phyloP scores from a whole-genome alignment of 1,140 invertebrate genomes.

The Lucilia cuprina region DNA sequence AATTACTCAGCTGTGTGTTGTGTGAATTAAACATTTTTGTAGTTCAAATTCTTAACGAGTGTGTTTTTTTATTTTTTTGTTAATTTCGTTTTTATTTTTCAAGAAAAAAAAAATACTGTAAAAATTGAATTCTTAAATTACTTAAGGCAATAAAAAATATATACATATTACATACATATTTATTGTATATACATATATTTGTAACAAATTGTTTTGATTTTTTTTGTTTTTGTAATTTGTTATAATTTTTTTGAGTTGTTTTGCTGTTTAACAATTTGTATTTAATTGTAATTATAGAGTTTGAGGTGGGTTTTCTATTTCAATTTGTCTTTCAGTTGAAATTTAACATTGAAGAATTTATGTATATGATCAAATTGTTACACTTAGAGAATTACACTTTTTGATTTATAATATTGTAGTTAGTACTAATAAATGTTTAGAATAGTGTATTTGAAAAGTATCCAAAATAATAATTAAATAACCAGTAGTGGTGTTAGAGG shows the following conservation, averaged over 20 bases:
- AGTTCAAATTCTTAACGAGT: neutral
- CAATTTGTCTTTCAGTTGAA: neutral
- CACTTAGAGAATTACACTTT: neutral
- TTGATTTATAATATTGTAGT: neutral
- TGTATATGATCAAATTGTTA: neutral
- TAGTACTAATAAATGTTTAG: no score
- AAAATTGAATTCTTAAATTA: conserved; percentile 31
- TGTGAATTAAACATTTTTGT: conserved; percentile 16
- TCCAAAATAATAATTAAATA: no score
- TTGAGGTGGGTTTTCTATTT: conserved; percentile 8
- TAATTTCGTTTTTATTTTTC: neutral
- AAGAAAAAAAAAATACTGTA: neutral
- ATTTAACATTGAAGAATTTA: neutral
- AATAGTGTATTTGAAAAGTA: no score
- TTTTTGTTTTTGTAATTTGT: conserved; percentile 5
- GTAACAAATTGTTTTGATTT: conserved; percentile 31
- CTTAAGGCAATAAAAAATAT: conserved; percentile 9
- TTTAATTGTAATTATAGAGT: conserved; percentile 1
- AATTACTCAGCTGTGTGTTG: conserved; percentile 11
- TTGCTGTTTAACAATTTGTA: neutral
- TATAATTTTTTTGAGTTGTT: neutral
- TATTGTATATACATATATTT: neutral
- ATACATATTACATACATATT: no score
- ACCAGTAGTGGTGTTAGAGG: no score
- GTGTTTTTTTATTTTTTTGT: neutral